phyloP scores from a whole-genome alignment of 2,113 vertebrate species.

The Saimiri boliviensis region DNA sequence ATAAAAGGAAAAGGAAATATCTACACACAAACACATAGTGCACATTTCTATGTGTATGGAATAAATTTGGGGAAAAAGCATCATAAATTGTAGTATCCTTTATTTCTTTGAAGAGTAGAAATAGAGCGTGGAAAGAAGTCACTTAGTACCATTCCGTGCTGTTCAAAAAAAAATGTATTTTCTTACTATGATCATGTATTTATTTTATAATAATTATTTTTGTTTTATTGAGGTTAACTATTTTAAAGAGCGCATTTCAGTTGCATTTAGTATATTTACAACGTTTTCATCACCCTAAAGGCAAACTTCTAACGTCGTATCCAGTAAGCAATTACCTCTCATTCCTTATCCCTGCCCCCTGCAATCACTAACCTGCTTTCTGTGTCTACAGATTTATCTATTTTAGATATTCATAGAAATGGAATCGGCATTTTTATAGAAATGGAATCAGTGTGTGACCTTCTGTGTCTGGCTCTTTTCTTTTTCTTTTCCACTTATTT shows the following conservation, averaged over 20 bases:
- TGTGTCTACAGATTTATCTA: background rate
- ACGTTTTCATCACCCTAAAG: background rate
- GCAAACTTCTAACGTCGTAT: background rate
- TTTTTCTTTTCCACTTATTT: no score
- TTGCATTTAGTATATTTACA: background rate
- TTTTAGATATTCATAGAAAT: background rate
- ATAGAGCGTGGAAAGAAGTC: background rate
- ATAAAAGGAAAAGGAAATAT: background rate
- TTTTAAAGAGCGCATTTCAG: background rate
- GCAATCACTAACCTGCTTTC: background rate
- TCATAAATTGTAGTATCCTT: background rate
- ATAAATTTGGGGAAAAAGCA: background rate
- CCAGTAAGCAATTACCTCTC: background rate
- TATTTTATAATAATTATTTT: constrained; percentile 16
- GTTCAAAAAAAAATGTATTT: background rate
- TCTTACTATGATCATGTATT: background rate
- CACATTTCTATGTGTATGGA: background rate
- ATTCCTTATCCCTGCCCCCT: accelerated
- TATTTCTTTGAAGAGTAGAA: background rate
- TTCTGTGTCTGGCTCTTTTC: background rate
- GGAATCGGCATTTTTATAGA: background rate
- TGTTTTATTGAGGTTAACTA: background rate
- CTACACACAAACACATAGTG: background rate
- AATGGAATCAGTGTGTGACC: background rate
- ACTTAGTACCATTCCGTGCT: background rate